These are phyloP conservation scores for Lycocorax pyrrhopterus DNA, from an alignment of 2,113 vertebrate genomes.

Conservation along the genomic window DNA sequence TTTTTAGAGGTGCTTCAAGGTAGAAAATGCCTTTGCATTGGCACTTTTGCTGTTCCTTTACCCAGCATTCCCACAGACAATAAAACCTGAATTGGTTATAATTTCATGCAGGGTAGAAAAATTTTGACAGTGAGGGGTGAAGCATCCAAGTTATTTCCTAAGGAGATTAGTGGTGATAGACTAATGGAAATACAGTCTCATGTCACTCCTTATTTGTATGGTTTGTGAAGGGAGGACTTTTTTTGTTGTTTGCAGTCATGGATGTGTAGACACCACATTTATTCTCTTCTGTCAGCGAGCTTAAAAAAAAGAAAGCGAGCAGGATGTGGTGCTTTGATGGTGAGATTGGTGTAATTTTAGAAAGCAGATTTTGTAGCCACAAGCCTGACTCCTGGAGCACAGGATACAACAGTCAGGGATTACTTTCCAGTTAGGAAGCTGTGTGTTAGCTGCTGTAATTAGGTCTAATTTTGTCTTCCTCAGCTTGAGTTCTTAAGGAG, in stretches of 20 bases:
- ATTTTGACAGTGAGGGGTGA: background rate
- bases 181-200: background rate
- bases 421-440: background rate
- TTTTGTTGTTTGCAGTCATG: background rate
- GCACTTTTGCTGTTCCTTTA: background rate
- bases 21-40: background rate
- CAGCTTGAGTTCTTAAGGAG: background rate
- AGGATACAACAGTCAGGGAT: background rate
- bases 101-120: background rate
- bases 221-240: background rate
- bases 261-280: background rate
- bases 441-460: background rate
- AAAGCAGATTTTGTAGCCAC: background rate
- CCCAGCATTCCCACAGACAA: background rate
- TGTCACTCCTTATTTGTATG: background rate
- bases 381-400: background rate
- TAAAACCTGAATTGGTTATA: background rate
- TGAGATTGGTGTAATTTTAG: background rate
- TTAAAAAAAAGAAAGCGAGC: background rate
- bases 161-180: background rate
- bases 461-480: background rate
- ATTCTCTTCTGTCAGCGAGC: background rate
- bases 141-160: accelerated
- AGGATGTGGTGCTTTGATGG: background rate
- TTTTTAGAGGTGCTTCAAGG: background rate